These are phyloP conservation scores for Musca domestica DNA, from an alignment of 1,140 invertebrate species.

Conservation along the genomic window DNA sequence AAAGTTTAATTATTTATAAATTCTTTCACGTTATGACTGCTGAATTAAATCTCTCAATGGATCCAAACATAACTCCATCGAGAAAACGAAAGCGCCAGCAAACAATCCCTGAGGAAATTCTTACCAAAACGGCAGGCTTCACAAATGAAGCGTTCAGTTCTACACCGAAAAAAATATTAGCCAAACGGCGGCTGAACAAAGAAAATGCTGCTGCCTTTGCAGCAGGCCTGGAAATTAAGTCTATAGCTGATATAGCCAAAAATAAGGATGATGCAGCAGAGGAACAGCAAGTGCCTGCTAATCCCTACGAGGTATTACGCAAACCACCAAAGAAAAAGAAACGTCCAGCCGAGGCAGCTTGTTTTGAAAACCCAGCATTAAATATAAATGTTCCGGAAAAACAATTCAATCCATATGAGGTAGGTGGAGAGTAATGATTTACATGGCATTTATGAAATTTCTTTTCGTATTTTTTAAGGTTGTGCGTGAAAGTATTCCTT, in stretches of 20 bases:
- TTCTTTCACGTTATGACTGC: no score
- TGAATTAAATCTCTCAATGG: not conserved
- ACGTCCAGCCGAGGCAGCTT: constrained; percentile 32
- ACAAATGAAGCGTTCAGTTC: constrained; percentile 50
- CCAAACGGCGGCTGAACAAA: constrained; percentile 32
- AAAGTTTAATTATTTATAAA: no score
- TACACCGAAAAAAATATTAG: constrained; percentile 43
- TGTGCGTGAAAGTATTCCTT: constrained; percentile 26
- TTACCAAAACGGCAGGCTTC: constrained; percentile 38
- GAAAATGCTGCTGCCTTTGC: constrained; percentile 31
- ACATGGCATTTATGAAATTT: no score
- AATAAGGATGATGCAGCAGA: not conserved
- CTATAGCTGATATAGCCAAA: constrained; percentile 40
- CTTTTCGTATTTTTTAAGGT: constrained; percentile 41
- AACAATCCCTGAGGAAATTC: not conserved
- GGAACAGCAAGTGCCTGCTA: constrained; percentile 13
- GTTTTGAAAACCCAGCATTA: constrained; percentile 50
- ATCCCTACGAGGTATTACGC: constrained; percentile 50
- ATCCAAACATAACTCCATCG: constrained; percentile 30
- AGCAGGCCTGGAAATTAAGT: constrained; percentile 44
- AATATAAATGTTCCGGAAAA: constrained; percentile 50
- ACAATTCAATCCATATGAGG: constrained; percentile 52
- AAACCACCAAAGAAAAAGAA: constrained; percentile 52
- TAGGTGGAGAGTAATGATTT: constrained; percentile 18
- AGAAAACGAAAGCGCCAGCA: constrained; percentile 44